phyloP scores from a whole-genome alignment of 2,113 vertebrate genomes.

The Elachura formosa region DNA sequence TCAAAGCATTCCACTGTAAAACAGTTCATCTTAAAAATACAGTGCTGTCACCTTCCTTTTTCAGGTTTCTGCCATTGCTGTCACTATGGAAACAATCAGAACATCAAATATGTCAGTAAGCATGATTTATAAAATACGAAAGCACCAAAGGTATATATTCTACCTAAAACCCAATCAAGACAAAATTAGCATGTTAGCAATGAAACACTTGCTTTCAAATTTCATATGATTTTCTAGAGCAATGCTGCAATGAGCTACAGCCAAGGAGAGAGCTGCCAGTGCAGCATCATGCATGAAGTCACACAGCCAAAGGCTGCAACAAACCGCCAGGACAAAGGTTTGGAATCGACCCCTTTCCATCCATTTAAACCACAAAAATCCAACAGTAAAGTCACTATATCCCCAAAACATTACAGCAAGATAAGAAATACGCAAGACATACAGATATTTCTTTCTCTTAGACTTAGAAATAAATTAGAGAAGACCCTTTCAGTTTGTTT shows the following conservation, averaged over 20 bases:
- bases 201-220: not conserved
- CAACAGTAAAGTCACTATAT: not conserved
- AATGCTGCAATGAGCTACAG: not conserved
- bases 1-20: not conserved
- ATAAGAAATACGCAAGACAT: not conserved
- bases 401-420: not conserved
- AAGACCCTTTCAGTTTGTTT: not conserved
- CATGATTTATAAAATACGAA: not conserved
- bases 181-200: constrained; percentile 13
- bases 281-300: not conserved
- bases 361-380: not conserved
- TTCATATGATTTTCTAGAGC: not conserved
- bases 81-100: constrained; percentile 59
- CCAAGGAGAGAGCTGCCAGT: not conserved
- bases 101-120: constrained; percentile 6
- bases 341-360: not conserved
- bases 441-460: not conserved
- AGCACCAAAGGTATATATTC: not conserved
- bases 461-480: not conserved
- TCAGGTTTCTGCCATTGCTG: constrained; percentile 29
- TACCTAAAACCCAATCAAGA: not conserved
- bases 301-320: not conserved
- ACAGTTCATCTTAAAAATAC: constrained; percentile 23
- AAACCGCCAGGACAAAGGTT: not conserved
- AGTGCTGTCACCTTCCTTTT: constrained; percentile 6